Base-by-base conservation (phyloP, 2,888 invertebrate genomes). In the Ecliptopera silaceata region DNA sequence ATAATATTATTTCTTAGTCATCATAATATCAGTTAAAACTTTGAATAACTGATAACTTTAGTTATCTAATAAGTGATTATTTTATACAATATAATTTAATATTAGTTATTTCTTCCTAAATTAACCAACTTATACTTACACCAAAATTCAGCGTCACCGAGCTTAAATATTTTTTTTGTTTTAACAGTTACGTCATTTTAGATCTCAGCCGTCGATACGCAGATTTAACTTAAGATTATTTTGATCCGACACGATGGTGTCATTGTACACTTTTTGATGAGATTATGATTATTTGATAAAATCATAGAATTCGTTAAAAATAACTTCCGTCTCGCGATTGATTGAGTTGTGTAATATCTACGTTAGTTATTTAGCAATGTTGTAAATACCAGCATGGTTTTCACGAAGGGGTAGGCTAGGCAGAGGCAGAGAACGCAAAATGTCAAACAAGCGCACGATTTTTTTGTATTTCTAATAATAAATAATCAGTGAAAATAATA, bases 301-400 rank as follows among this genome's bases (percentile, higher is more conserved):
- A 56, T 61, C 61, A 38, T 47, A 39, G 32, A 53, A 53, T 58
- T 56, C n/a, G 51, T 43, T 51, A 56, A 49, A 58, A 39, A 48
- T 52, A 10, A 45, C 42, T 61, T 61, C 48, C 53, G 47, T 4
- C 8, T 56, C 54, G 34, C 52, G 59, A 53, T 61, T 55, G 59
- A 53, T 61, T 38, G 38, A 20, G 26, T 53, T 60, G 46, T 55
- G 49, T 52, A 57, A 59, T 36, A 20, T 3, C 11, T 39, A 15
- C 4, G 15, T 18, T 32, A 11, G 13, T 32, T 12, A 12, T 32
- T 31, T 3, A 31, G 12, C 13, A 34, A 13, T 6, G 34, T 6
- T 13, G 5, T 2, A 12, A 32, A 12, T 32, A 32, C n/a, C n/a
- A 32, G n/a, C 32, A 32, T 3, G 32, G 4, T n/a, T n/a, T 32